Evolutionary conservation across 2,888 invertebrate genomes (phyloP).

Genomic region (Raillietiella orientalis): DNA sequence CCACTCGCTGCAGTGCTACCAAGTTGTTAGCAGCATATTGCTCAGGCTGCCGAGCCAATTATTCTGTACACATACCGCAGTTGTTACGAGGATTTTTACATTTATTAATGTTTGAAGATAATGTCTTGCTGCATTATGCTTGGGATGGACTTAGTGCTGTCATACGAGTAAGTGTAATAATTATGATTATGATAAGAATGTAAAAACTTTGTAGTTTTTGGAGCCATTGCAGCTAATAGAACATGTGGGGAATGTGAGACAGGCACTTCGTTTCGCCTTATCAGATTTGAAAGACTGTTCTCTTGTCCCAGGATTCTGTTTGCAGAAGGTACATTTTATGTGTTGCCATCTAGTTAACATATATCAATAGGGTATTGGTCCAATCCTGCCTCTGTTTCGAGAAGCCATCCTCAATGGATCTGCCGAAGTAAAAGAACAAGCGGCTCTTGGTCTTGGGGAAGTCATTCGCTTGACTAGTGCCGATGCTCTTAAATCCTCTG

Average conservation of each 20-base stretch:
- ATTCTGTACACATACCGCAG: conserved; percentile 54
- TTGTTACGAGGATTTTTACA: conserved; percentile 54
- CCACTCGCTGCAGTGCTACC: conserved; percentile 42
- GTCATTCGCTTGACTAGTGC: conserved; percentile 54
- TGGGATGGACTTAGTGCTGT: conserved; percentile 77
- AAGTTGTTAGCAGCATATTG: conserved; percentile 67
- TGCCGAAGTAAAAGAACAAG: conserved; percentile 81
- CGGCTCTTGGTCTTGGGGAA: conserved; percentile 59
- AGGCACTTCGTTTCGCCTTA: conserved; percentile 64
- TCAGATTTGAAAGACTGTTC: conserved; percentile 43
- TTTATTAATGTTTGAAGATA: conserved; percentile 46
- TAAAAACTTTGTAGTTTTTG: conserved; percentile 8
- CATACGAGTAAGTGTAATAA: conserved; percentile 24
- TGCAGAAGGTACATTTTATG: conserved; percentile 30
- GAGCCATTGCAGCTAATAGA: too few species aligned
- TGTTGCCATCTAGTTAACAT: background rate
- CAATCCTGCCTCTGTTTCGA: conserved; percentile 72
- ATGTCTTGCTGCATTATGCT: conserved; percentile 43
- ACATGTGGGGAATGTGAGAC: conserved; percentile 60
- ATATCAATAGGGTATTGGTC: conserved; percentile 39
- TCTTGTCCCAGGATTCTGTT: conserved; percentile 62
- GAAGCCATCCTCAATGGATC: conserved; percentile 84
- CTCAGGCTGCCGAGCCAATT: conserved; percentile 55
- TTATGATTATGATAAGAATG: conserved; percentile 3
- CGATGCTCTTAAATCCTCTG: conserved; percentile 66